Base-by-base conservation (phyloP, 2,888 invertebrate species). In the Elgonia sp. region DNA sequence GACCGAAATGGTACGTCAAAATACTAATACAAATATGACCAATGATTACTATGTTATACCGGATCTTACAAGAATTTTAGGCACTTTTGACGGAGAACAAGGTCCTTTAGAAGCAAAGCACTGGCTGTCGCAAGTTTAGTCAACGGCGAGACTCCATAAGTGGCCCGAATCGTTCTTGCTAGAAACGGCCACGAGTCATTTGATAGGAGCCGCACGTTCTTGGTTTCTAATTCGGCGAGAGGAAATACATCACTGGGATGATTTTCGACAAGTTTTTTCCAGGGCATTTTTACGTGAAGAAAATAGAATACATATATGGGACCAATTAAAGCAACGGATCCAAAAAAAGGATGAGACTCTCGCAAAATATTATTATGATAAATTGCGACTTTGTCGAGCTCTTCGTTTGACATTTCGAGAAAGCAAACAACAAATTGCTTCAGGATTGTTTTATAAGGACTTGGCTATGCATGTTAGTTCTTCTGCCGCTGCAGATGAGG, bases 91-190 rank as follows among this genome's bases (percentile, higher is more conserved):
- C 29, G 79, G 79, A 0, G 79, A 80, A 50, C 69, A 46, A 42
- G 79, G 79, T 20, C 46, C 60, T 8, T 46, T 60, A 0, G 79
- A 80, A 16, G 79, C 79, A 6, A 57, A 46, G 7, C 39, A 42
- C 10, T 80, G 79, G 69, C 20, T 80, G 37, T 14, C 18, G 14
- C 42, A 39, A 10, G 21, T 80, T 8, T 69, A 80, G 60, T 10
- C 60, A 2, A 55, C 80, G 0, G 80, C 62, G 9, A 80, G 67
- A 37, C 12, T 80, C 21, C 60, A 84, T 60, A n/a, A 18, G 37
- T 84, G 76, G 84, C 84, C 84, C 0, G 69, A 84, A 9, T 10
- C 40, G 8, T 76, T 84, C 37, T 21, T 76, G 0, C 29, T 84
- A 10, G 84, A 69, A 40, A 70, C 84, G 1, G 76, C 42, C 0